Conservation (phyloP, 2,113 vertebrate species). For the Takifugu flavidus region DNA sequence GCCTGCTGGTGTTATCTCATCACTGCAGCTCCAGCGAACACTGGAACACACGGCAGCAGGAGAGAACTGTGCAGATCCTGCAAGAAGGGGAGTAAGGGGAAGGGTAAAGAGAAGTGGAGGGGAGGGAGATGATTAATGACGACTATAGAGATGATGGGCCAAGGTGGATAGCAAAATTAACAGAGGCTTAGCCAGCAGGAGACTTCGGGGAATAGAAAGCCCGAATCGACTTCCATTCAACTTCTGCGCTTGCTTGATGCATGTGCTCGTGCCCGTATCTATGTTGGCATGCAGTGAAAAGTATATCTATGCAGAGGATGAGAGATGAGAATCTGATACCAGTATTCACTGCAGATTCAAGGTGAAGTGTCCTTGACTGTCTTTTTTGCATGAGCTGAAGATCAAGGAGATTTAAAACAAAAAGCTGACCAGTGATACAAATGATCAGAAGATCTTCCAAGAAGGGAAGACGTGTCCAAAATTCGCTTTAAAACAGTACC, state of each 20-base stretch:
- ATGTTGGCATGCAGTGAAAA: not conserved
- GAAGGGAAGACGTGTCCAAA: no score
- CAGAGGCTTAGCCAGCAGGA: slow-evolving; percentile 62
- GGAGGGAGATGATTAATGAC: slow-evolving; percentile 62
- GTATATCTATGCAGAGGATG: no score
- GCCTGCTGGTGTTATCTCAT: slow-evolving; percentile 45
- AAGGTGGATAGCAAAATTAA: slow-evolving; percentile 70
- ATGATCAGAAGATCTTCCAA: no score
- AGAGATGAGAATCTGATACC: no score
- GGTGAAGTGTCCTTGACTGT: no score
- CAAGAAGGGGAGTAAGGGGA: slow-evolving; percentile 29
- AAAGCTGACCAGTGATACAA: no score
- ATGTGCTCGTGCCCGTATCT: slow-evolving; percentile 1
- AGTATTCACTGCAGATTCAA: no score
- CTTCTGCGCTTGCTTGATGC: not conserved
- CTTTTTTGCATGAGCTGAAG: no score
- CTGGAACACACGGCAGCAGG: slow-evolving; percentile 29
- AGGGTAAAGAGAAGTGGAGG: slow-evolving; percentile 26
- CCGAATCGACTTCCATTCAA: slow-evolving; percentile 26
- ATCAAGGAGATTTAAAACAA: no score
- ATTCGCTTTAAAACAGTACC: no score
- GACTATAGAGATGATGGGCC: slow-evolving; percentile 56
- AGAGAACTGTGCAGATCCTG: slow-evolving; percentile 12
- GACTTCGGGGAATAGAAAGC: slow-evolving; percentile 50
- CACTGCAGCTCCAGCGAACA: slow-evolving; percentile 41